Conservation (phyloP, 2,113 vertebrate species). For the Oreocharis arfaki region DNA sequence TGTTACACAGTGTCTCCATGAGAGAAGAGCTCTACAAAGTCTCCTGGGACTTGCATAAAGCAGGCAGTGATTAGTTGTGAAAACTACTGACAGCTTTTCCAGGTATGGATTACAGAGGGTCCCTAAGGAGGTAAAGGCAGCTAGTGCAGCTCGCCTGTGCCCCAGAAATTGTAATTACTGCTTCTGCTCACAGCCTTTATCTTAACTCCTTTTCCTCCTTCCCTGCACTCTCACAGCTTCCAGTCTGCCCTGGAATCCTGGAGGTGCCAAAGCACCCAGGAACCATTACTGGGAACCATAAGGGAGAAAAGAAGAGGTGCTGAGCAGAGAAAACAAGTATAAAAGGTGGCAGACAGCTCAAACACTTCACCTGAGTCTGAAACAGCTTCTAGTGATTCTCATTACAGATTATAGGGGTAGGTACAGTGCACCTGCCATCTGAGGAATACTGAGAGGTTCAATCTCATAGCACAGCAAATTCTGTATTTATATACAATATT, state of each 20-base stretch:
- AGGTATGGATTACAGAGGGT: neutral
- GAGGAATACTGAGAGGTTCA: neutral
- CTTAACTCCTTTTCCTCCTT: neutral
- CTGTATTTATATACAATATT: neutral
- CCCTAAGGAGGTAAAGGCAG: neutral
- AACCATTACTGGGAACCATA: neutral
- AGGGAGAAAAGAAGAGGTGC: neutral
- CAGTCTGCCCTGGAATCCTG: neutral
- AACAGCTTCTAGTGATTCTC: neutral
- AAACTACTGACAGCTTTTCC: neutral
- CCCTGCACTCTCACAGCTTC: neutral
- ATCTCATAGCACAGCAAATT: neutral
- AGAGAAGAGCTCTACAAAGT: neutral
- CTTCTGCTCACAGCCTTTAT: neutral
- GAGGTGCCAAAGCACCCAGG: neutral
- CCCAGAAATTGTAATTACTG: neutral
- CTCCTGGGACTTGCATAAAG: neutral
- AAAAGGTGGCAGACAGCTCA: neutral
- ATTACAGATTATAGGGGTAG: fast-evolving
- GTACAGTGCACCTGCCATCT: neutral
- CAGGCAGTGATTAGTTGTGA: neutral
- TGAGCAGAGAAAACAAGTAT: neutral
- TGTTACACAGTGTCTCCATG: neutral
- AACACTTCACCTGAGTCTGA: neutral
- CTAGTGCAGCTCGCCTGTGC: neutral